A percentile compares a stretch with the other conserved stretches of the same genome.
Conservation (phyloP, 1,140 invertebrate species). For the Scaptomyza montana region DNA sequence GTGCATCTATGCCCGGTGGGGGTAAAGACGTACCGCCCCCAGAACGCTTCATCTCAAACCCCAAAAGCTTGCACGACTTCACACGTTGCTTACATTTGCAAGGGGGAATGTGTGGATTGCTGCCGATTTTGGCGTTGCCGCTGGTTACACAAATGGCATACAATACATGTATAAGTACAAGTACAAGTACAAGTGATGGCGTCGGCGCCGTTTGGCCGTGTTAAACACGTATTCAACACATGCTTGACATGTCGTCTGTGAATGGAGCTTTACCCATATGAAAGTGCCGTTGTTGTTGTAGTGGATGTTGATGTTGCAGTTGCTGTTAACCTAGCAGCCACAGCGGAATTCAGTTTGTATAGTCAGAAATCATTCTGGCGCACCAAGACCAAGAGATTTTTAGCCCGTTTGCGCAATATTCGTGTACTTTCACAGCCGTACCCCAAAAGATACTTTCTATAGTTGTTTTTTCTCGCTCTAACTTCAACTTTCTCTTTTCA, state of each 20-base stretch:
- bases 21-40: neutral
- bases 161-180: slow-evolving; percentile 46
- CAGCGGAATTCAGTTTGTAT: slow-evolving; percentile 70
- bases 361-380: slow-evolving; percentile 63
- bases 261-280: slow-evolving; percentile 17
- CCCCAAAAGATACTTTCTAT: slow-evolving; percentile 15
- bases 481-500: neutral
- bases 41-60: neutral
- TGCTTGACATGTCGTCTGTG: slow-evolving; percentile 71
- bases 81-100: slow-evolving; percentile 52
- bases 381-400: slow-evolving; percentile 30
- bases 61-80: slow-evolving; percentile 50
- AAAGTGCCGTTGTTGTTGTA: slow-evolving; percentile 6
- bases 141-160: slow-evolving; percentile 63
- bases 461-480: slow-evolving; percentile 6
- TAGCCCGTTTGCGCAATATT: slow-evolving; percentile 9
- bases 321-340: slow-evolving; percentile 26
- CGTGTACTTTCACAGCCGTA: slow-evolving; percentile 1
- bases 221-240: slow-evolving; percentile 80
- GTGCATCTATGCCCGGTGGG: slow-evolving; percentile 56
- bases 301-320: slow-evolving; percentile 2
- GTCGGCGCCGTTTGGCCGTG: slow-evolving; percentile 65
- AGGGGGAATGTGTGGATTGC: slow-evolving; percentile 26
- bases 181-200: slow-evolving; percentile 17
- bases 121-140: slow-evolving; percentile 51